These are phyloP conservation scores for Nomada fucata DNA, from an alignment of 2,888 invertebrate species.

Conservation along the genomic window DNA sequence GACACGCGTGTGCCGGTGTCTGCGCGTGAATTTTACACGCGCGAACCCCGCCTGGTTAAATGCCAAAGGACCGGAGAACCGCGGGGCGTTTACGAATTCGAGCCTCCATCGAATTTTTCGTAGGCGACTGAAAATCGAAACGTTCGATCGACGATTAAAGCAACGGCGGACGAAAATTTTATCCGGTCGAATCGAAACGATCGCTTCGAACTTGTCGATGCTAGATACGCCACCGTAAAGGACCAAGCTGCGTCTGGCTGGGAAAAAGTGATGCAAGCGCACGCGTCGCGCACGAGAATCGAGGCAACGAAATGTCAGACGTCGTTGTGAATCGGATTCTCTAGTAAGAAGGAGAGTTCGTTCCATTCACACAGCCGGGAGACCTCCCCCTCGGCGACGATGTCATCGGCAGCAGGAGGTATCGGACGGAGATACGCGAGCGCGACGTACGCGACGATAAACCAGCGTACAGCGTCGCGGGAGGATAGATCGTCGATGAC, in stretches of 20 bases:
- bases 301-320: constrained; percentile 52
- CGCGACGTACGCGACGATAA: constrained; percentile 54
- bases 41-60: constrained; percentile 63
- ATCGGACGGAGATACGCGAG: constrained; percentile 25
- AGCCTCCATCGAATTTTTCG: background rate
- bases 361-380: constrained; percentile 64
- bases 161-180: too few relatives aligned
- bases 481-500: constrained; percentile 49
- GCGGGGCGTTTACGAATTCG: background rate
- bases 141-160: too few relatives aligned
- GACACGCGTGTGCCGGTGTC: constrained; percentile 45
- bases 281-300: constrained; percentile 14
- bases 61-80: constrained; percentile 69
- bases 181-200: too few relatives aligned
- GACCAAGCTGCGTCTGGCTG: background rate
- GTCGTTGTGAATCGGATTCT: constrained; percentile 52
- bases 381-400: constrained; percentile 19
- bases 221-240: background rate
- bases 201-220: too few relatives aligned
- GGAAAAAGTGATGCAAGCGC: constrained; percentile 12
- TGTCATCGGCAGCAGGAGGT: constrained; percentile 44
- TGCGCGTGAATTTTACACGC: constrained; percentile 49
- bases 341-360: constrained; percentile 44
- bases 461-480: constrained; percentile 8
- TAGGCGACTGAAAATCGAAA: too few relatives aligned